A percentile compares a stretch with the other conserved stretches of the same genome.
These are phyloP conservation scores for Drosophila aldrichi DNA, from an alignment of 2,888 invertebrate genomes.

Conservation along the genomic window DNA sequence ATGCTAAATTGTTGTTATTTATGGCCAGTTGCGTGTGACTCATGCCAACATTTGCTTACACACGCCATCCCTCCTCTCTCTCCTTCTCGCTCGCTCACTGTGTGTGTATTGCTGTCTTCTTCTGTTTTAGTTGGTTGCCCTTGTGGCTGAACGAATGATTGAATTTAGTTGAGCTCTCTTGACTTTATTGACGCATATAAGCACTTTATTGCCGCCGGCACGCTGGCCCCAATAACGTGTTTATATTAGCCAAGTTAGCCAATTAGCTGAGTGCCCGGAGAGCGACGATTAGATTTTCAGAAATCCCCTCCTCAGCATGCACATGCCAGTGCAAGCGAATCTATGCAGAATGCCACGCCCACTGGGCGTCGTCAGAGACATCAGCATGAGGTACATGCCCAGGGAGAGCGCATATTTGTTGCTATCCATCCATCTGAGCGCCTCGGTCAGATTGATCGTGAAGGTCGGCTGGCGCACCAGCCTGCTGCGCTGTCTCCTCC, in stretches of 20 bases:
- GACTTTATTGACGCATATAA: conserved; percentile 32
- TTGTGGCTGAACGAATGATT: conserved; percentile 1
- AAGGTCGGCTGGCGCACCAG: conserved; percentile 11
- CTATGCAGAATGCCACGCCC: conserved; percentile 34
- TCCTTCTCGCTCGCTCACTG: background rate
- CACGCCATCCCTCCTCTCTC: background rate
- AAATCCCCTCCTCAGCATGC: conserved; percentile 39
- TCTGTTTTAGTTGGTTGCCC: background rate
- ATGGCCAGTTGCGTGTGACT: conserved; percentile 80
- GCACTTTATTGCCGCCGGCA: conserved; percentile 5
- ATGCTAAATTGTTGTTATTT: conserved; percentile 81
- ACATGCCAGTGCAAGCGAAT: conserved; percentile 29
- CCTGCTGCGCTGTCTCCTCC: background rate
- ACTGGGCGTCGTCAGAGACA: conserved; percentile 69
- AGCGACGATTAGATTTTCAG: conserved; percentile 23
- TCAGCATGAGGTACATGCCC: conserved; percentile 88
- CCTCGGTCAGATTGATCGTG: conserved; percentile 5
- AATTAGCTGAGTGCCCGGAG: background rate
- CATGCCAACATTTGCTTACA: conserved; percentile 29
- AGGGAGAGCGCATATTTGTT: conserved; percentile 88
- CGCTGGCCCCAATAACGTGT: conserved; percentile 8
- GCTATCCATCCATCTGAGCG: conserved; percentile 87
- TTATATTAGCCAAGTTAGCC: conserved; percentile 13
- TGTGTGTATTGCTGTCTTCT: background rate
- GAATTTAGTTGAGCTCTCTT: background rate